A percentile compares a stretch with the other conserved stretches of the same genome.
Evolutionary conservation across 2,888 invertebrate genomes (phyloP).

Genomic region (Drosophila setosimentum): DNA sequence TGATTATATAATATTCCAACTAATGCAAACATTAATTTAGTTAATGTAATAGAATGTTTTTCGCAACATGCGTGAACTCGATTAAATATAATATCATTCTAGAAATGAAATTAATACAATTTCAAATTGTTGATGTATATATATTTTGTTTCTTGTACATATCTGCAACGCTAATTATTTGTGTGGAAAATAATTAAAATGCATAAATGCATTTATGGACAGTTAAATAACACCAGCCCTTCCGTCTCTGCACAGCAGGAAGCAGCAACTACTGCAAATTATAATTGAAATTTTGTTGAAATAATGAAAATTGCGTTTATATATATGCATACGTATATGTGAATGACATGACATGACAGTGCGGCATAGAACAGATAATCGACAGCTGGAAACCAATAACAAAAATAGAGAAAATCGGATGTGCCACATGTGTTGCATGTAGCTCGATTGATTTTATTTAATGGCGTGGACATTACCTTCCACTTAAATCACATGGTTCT

Average conservation of each 20-base stretch:
- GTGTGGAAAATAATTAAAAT: slow-evolving; percentile 28
- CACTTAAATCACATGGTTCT: slow-evolving; percentile 47
- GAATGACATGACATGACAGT: slow-evolving; percentile 28
- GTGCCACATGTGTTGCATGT: slow-evolving; percentile 50
- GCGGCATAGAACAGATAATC: slow-evolving; percentile 8
- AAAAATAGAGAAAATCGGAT: slow-evolving; percentile 14
- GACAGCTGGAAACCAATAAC: slow-evolving; percentile 15
- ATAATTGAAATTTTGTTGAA: slow-evolving; percentile 54
- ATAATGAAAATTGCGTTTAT: slow-evolving; percentile 50
- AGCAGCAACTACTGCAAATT: slow-evolving; percentile 22
- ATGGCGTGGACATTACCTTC: slow-evolving; percentile 31
- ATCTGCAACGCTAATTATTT: slow-evolving; percentile 23
- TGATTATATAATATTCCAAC: not conserved
- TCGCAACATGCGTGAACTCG: not conserved
- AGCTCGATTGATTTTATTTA: slow-evolving; percentile 50
- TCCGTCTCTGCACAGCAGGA: not conserved
- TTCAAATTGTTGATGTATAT: not conserved
- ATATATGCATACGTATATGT: slow-evolving; percentile 43
- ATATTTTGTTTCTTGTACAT: not conserved
- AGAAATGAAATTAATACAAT: not conserved
- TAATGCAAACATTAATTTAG: not conserved
- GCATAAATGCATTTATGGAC: slow-evolving; percentile 37
- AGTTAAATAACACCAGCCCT: slow-evolving; percentile 1
- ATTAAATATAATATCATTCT: not conserved
- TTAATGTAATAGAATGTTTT: not conserved